phyloP scores from a whole-genome alignment of 2,888 invertebrate species.

The Eumerus sabulonum region DNA sequence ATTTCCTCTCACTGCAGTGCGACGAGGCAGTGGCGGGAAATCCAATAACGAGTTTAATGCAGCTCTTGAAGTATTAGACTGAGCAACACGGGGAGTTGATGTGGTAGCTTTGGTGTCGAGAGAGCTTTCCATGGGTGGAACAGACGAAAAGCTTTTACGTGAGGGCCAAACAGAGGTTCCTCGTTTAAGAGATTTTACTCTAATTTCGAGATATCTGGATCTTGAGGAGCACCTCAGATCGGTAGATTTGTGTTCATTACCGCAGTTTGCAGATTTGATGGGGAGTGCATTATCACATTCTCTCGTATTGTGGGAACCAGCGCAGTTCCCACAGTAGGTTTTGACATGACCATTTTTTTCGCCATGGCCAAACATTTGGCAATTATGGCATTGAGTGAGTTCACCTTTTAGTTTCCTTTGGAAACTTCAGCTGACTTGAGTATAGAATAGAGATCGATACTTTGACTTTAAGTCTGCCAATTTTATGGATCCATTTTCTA shows the following conservation, averaged over 20 bases:
- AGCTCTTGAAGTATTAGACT: no score
- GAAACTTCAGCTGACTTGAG: constrained; percentile 49
- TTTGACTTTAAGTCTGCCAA: constrained; percentile 11
- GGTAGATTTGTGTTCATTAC: constrained; percentile 40
- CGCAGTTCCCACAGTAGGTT: constrained; percentile 40
- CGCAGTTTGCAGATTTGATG: constrained; percentile 57
- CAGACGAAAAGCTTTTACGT: no score
- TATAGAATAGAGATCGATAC: constrained; percentile 49
- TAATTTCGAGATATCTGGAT: no score
- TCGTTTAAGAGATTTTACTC: no score
- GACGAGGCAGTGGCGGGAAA: no score
- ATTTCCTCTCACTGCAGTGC: no score
- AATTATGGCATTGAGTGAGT: constrained; percentile 54
- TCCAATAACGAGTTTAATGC: no score
- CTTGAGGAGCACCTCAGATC: constrained; percentile 39
- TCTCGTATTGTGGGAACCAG: constrained; percentile 40
- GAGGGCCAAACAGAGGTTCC: no score
- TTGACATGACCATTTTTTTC: constrained; percentile 42
- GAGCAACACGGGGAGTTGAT: no score
- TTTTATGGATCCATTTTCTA: constrained; percentile 22
- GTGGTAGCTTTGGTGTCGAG: no score
- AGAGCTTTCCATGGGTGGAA: constrained; percentile 15
- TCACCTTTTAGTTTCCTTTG: constrained; percentile 57
- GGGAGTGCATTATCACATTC: constrained; percentile 30
- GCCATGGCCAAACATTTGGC: constrained; percentile 38